These are phyloP conservation scores for Plutomurus gul DNA, from an alignment of 1,140 invertebrate genomes.

Conservation along the genomic window DNA sequence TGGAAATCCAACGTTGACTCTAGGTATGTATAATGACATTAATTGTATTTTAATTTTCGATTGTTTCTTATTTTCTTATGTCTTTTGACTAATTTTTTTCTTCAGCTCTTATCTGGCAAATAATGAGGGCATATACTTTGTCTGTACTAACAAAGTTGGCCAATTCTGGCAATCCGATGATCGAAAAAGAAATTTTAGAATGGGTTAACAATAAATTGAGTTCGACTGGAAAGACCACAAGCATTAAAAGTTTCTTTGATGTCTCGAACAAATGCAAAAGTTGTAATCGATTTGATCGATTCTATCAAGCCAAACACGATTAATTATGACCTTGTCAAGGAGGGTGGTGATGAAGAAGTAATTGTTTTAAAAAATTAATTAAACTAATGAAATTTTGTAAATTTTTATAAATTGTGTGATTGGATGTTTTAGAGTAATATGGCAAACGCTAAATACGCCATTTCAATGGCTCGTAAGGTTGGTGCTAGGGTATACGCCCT, in stretches of 20 bases:
- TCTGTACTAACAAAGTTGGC: slow-evolving; percentile 88
- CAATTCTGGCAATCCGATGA: slow-evolving; percentile 82
- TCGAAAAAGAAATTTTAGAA: slow-evolving; percentile 92
- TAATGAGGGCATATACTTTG: slow-evolving; percentile 98
- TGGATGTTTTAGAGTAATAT: slow-evolving; percentile 75
- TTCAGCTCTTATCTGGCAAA: slow-evolving; percentile 93
- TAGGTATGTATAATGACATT: slow-evolving; percentile 65
- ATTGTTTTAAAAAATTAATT: slow-evolving; percentile 15
- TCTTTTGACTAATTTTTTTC: not conserved
- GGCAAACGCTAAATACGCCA: slow-evolving; percentile 98
- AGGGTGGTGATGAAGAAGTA: slow-evolving; percentile 79
- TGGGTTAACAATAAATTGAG: slow-evolving; percentile 94
- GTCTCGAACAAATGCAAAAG: slow-evolving; percentile 81
- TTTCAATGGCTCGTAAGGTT: slow-evolving; percentile 95
- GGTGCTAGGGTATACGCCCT: slow-evolving; percentile 97
- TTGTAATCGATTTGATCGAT: slow-evolving; percentile 94
- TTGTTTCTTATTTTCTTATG: not conserved
- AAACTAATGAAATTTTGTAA: not conserved
- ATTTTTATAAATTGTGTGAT: not conserved
- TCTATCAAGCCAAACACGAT: slow-evolving; percentile 94
- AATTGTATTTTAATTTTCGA: not conserved
- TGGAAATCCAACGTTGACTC: slow-evolving; percentile 91
- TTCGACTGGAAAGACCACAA: slow-evolving; percentile 75
- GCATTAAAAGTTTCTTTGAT: slow-evolving; percentile 88
- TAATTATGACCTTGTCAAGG: slow-evolving; percentile 88